These are phyloP conservation scores for Crematogaster levior DNA, from an alignment of 2,888 invertebrate species.

Conservation along the genomic window DNA sequence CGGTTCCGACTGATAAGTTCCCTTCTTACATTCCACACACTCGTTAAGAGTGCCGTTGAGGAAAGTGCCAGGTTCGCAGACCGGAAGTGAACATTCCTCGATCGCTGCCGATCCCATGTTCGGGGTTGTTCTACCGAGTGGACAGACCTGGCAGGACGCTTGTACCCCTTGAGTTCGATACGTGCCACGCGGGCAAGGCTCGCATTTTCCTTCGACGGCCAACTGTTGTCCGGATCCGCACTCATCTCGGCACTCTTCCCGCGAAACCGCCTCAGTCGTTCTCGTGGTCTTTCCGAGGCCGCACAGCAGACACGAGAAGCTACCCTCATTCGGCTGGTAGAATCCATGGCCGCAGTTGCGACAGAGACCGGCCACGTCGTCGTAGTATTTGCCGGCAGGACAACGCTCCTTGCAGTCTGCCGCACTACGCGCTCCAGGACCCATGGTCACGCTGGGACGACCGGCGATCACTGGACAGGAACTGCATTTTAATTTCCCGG, in stretches of 20 bases:
- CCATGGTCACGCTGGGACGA: slow-evolving; percentile 95
- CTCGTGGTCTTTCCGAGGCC: slow-evolving; percentile 97
- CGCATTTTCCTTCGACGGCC: slow-evolving; percentile 95
- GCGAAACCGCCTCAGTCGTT: slow-evolving; percentile 95
- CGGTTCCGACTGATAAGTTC: slow-evolving; percentile 95
- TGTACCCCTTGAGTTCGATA: slow-evolving; percentile 95
- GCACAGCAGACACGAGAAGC: slow-evolving; percentile 95
- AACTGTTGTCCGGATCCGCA: slow-evolving; percentile 95
- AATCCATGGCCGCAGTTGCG: slow-evolving; percentile 97
- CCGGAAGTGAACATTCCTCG: slow-evolving; percentile 97
- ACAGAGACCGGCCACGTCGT: slow-evolving; percentile 95
- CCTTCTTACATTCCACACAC: slow-evolving; percentile 95
- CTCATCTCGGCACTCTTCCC: slow-evolving; percentile 95
- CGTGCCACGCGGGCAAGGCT: slow-evolving; percentile 95
- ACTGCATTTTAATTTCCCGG: slow-evolving; percentile 95
- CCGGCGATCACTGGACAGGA: slow-evolving; percentile 96
- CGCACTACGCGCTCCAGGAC: slow-evolving; percentile 94
- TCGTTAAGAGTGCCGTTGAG: slow-evolving; percentile 94
- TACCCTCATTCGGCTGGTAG: slow-evolving; percentile 96
- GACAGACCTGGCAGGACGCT: slow-evolving; percentile 95
- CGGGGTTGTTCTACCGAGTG: slow-evolving; percentile 95
- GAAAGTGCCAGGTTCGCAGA: slow-evolving; percentile 92
- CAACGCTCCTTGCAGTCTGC: slow-evolving; percentile 97
- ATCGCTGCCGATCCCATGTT: slow-evolving; percentile 93
- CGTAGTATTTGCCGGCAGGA: slow-evolving; percentile 96